Evolutionary conservation across 1,140 invertebrate genomes (phyloP), one percentile per base, ranked within the genome.

Genomic region (Tetragnatha versicolor): DNA sequence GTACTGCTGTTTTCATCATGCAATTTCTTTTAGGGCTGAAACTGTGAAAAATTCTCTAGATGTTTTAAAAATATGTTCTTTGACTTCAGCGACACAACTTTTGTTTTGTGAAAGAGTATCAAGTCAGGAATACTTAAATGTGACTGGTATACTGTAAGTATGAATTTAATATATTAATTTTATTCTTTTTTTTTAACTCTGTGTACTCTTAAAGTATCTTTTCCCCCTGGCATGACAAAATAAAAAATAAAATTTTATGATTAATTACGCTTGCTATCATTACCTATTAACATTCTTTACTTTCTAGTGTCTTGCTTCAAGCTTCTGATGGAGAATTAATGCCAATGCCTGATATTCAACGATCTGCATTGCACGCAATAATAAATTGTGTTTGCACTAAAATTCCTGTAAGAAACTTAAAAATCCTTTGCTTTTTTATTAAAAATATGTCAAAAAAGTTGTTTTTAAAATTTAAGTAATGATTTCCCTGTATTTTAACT

Each of bases 331-430:
- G 95, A 3, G 94, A 97, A 85, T 93, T 96, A 33, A 90, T 95
- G 0, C 88, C 90, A 3, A 95, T 97, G 84, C 89, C 94, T 0
- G 96, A 98, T 84, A 94, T 98, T 0, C 93, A 97, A 84, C 93
- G 94, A 83, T 92, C 95, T 0, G 95, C 96, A 0, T 86, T 98
- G 0, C 90, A 92, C 81, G 92, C 96, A 10, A 89, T 98, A 31
- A 92, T 95, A 53, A 97, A 97, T 84, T 96, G 94, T 86, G 94
- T 97, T 3, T 98, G 95, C 87, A 94, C 94, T 14, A 95, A 96
- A 0, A 90, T 94, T 20, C 90, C 61, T n/a, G 25, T 25, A 53
- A 25, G 25, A 22, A 53, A 53, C 9, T n/a, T n/a, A n/a, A n/a
- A n/a, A n/a, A n/a, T n/a, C n/a, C n/a, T n/a, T n/a, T n/a, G n/a